Evolutionary conservation across 1,140 invertebrate genomes (phyloP).

Genomic region (Drosophila truncata): DNA sequence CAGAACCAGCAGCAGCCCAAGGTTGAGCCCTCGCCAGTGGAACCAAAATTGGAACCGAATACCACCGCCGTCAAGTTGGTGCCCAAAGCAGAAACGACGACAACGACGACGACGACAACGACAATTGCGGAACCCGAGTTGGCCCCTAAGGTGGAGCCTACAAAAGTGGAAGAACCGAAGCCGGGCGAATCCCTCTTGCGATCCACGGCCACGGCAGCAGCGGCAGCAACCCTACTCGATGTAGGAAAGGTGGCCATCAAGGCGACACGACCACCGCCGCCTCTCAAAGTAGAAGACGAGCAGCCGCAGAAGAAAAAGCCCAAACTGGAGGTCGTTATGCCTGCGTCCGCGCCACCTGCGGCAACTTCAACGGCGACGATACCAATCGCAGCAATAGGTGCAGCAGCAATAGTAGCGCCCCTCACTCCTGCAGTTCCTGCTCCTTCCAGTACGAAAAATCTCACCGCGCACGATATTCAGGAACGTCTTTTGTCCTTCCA

Average conservation of each 20-base stretch:
- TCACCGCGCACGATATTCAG: constrained; percentile 87
- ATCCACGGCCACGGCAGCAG: constrained; percentile 31
- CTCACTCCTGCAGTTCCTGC: background rate
- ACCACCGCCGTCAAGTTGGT: constrained; percentile 15
- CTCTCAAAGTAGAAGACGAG: constrained; percentile 58
- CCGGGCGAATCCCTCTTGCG: constrained; percentile 69
- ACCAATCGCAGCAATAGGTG: background rate
- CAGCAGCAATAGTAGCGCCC: background rate
- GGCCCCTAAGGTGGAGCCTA: constrained; percentile 7
- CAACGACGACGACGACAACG: background rate
- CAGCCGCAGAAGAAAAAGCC: constrained; percentile 64
- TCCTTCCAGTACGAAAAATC: constrained; percentile 55
- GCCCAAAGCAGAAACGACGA: constrained; percentile 24
- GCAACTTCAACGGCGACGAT: background rate
- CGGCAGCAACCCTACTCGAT: constrained; percentile 29
- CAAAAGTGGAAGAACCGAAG: constrained; percentile 47
- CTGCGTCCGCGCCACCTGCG: background rate
- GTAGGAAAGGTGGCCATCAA: constrained; percentile 45
- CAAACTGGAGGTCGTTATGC: constrained; percentile 41
- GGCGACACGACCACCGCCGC: constrained; percentile 4
- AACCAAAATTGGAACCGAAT: constrained; percentile 19
- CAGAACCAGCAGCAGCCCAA: constrained; percentile 10
- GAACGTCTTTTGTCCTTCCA: constrained; percentile 88
- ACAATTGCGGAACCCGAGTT: constrained; percentile 12
- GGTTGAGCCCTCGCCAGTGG: constrained; percentile 1